These are phyloP conservation scores for Heptranchias perlo DNA, from an alignment of 2,113 vertebrate genomes.

Conservation along the genomic window DNA sequence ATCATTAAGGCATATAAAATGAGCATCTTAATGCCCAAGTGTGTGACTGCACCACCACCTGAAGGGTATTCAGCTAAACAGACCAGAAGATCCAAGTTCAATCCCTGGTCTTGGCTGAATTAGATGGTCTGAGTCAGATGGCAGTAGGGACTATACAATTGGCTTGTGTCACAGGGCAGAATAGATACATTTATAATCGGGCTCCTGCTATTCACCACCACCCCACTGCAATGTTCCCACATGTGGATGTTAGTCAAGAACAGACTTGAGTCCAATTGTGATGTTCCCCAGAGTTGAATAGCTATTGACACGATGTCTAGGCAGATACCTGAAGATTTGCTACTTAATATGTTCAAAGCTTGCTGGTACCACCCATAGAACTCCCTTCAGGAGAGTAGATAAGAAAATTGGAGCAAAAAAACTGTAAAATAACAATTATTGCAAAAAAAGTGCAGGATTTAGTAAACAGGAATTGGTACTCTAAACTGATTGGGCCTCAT, in stretches of 20 bases:
- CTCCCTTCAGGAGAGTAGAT: not conserved
- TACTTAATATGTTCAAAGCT: not conserved
- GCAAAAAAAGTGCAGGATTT: not conserved
- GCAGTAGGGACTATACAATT: too few species aligned
- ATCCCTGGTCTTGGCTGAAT: not conserved
- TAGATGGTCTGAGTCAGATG: not conserved
- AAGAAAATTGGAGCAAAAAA: not conserved
- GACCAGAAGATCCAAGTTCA: not conserved
- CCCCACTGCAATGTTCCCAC: not conserved
- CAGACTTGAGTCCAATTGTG: not conserved
- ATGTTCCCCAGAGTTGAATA: not conserved
- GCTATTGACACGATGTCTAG: not conserved
- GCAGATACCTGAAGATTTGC: not conserved
- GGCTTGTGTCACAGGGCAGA: not conserved
- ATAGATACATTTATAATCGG: not conserved
- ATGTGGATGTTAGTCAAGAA: not conserved
- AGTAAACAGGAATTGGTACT: slow-evolving; percentile 28
- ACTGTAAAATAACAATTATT: not conserved
- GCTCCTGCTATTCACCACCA: not conserved
- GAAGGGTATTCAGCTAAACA: not conserved
- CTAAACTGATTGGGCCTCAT: not conserved
- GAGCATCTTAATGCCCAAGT: not conserved
- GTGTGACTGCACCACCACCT: not conserved
- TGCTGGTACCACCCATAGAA: not conserved
- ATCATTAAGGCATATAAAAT: not conserved